Evolutionary conservation across 2,113 vertebrate genomes (phyloP).

Genomic region (Lontra canadensis): DNA sequence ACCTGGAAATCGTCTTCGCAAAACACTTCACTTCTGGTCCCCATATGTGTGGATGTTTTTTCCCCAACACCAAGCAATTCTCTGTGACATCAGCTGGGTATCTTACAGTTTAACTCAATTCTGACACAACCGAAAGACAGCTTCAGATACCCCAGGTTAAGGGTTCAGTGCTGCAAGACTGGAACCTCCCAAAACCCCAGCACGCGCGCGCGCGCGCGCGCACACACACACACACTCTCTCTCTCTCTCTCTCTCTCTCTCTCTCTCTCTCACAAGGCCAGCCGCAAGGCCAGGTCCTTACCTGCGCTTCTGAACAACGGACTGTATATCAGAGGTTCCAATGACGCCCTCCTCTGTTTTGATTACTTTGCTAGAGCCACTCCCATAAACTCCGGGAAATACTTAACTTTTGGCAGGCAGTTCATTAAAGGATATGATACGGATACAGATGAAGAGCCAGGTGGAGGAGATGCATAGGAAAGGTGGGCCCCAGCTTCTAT

Average conservation of each 20-base stretch:
- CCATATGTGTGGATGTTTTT: neutral
- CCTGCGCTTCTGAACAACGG: neutral
- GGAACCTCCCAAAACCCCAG: neutral
- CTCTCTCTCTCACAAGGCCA: neutral
- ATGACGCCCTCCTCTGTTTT: neutral
- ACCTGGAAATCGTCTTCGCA: neutral
- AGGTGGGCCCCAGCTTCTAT: neutral
- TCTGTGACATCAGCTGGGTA: neutral
- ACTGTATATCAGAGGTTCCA: neutral
- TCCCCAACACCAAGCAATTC: neutral
- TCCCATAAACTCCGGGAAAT: neutral
- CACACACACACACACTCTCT: neutral
- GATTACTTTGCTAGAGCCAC: neutral
- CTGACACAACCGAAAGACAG: neutral
- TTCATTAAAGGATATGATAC: neutral
- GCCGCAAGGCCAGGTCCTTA: neutral
- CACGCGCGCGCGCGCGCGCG: rapidly evolving
- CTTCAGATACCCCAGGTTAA: neutral
- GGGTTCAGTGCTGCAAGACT: neutral
- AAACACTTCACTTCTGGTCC: neutral
- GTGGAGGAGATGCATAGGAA: neutral
- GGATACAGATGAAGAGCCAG: neutral
- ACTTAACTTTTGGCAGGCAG: neutral
- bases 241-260: too few relatives aligned
- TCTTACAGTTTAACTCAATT: neutral